These are phyloP conservation scores for Myzus persicae DNA, from an alignment of 1,140 invertebrate species.

Conservation along the genomic window DNA sequence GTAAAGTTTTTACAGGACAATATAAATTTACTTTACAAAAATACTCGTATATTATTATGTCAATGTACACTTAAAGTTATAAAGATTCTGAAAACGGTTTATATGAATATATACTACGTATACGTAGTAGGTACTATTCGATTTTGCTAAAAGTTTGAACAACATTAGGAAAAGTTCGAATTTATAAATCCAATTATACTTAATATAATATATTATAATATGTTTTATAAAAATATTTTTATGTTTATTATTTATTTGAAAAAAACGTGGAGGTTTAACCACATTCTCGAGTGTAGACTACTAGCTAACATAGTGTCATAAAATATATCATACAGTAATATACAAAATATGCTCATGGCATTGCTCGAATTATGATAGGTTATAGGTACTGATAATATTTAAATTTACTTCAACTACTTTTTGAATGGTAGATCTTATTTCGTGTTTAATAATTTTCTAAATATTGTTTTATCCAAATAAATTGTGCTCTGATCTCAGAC, in stretches of 20 bases:
- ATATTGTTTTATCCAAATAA: neutral
- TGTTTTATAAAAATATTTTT: no score
- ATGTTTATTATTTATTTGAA: no score
- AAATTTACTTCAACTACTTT: no score
- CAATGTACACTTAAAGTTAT: neutral
- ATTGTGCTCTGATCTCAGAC: neutral
- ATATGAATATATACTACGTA: neutral
- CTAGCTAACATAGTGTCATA: neutral
- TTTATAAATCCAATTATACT: neutral
- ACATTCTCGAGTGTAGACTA: neutral
- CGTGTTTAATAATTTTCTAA: neutral
- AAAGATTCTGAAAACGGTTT: neutral
- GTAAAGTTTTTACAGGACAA: neutral
- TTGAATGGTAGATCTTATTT: no score
- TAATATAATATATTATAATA: no score
- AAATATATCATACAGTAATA: neutral
- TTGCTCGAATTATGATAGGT: no score
- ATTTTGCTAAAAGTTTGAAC: neutral
- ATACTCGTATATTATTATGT: neutral
- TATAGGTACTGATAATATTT: no score
- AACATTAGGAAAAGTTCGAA: neutral
- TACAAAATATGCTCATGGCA: neutral
- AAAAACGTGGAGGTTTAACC: no score
- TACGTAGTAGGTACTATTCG: neutral
- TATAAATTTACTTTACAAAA: neutral